phyloP scores from a whole-genome alignment of 2,113 vertebrate species.

The Castor canadensis region DNA sequence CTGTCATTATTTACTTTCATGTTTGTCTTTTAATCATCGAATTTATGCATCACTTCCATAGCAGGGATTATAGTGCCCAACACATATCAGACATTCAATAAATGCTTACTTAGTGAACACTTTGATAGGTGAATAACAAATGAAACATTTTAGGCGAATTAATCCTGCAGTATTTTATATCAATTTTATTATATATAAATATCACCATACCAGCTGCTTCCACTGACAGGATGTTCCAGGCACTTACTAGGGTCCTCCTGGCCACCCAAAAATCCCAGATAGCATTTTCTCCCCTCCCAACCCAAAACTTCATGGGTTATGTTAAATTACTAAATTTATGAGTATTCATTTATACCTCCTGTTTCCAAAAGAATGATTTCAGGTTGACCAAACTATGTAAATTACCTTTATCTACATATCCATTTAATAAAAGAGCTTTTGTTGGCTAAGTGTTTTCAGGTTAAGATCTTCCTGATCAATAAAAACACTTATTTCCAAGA shows the following conservation, averaged over 20 bases:
- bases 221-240: too few relatives aligned
- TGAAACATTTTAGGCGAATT: not conserved
- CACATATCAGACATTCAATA: not conserved
- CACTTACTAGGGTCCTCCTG: too few relatives aligned
- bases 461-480: slow-evolving; percentile 12
- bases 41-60: not conserved
- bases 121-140: not conserved
- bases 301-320: too few relatives aligned
- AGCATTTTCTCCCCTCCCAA: too few relatives aligned
- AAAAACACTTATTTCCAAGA: not conserved
- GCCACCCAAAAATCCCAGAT: too few relatives aligned
- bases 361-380: not conserved
- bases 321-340: too few relatives aligned
- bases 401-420: not conserved
- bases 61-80: not conserved
- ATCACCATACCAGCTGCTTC: not conserved
- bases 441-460: not conserved
- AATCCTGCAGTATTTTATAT: not conserved
- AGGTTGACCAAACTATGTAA: not conserved
- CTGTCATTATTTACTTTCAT: not conserved
- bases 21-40: not conserved
- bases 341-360: slow-evolving; percentile 6
- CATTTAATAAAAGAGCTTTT: not conserved
- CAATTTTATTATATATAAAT: not conserved
- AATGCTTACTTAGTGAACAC: not conserved